Evolutionary conservation across 2,888 invertebrate species (phyloP).

Genomic region (Thereva unica): DNA sequence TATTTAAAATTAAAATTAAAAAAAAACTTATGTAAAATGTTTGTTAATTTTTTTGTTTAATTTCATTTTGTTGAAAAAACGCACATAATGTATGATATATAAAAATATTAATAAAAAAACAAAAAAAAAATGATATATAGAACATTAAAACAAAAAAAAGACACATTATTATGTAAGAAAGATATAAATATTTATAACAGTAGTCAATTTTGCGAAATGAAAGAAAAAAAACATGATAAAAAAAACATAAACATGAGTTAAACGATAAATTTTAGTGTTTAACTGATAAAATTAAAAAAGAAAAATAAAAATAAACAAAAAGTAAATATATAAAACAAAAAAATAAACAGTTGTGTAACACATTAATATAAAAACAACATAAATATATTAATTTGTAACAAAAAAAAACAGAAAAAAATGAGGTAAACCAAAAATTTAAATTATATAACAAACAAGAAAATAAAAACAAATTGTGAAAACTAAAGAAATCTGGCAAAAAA

Average conservation of each 20-base stretch:
- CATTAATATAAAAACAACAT: neutral
- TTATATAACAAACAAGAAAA: neutral
- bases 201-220: slow-evolving; percentile 19
- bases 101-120: slow-evolving; percentile 17
- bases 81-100: slow-evolving; percentile 31
- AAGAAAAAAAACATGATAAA: slow-evolving; percentile 16
- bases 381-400: slow-evolving; percentile 13
- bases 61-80: slow-evolving; percentile 30
- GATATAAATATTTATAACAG: slow-evolving; percentile 22
- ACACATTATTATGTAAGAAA: neutral
- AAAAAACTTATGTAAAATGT: slow-evolving; percentile 22
- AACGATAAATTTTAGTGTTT: slow-evolving; percentile 22
- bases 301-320: slow-evolving; percentile 1
- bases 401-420: neutral
- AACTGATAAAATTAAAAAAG: slow-evolving; percentile 8
- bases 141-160: slow-evolving; percentile 11
- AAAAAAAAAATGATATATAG: slow-evolving; percentile 25
- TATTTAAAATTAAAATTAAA: slow-evolving; percentile 17
- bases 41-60: slow-evolving; percentile 27
- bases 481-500: neutral
- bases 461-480: neutral
- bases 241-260: slow-evolving; percentile 19
- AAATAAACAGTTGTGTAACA: neutral
- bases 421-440: neutral
- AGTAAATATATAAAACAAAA: neutral